A percentile compares a stretch with the other conserved stretches of the same genome.
Conservation (phyloP, 1,140 invertebrate species). For the Cyclina sinensis region DNA sequence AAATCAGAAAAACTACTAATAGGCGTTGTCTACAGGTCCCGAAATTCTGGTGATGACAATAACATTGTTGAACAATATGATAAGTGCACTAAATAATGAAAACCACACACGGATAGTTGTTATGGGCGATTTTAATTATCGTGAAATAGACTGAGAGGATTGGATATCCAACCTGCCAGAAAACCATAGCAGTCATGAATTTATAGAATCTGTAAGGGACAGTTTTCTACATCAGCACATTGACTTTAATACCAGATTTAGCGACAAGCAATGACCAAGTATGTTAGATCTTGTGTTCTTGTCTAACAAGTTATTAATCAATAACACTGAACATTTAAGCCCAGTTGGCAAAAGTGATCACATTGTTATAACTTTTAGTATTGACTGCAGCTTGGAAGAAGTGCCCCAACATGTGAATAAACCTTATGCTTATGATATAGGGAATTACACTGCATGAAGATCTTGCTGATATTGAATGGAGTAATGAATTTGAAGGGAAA, state of each 20-base stretch:
- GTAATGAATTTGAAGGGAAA: too few species aligned
- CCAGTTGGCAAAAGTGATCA: conserved; percentile 8
- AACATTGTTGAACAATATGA: background rate
- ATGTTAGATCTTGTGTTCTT: conserved; percentile 8
- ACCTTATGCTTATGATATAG: too few species aligned
- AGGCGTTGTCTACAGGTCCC: conserved; percentile 13
- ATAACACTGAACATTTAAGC: background rate
- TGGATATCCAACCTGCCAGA: background rate
- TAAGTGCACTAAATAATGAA: background rate
- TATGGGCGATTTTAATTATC: conserved; percentile 45
- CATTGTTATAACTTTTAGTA: conserved; percentile 18
- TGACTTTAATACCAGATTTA: conserved; percentile 29
- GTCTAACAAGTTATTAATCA: background rate
- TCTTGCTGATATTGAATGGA: too few species aligned
- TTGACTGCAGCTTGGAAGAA: too few species aligned
- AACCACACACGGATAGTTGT: background rate
- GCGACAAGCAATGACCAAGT: conserved; percentile 22
- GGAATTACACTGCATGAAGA: too few species aligned
- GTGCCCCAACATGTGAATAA: too few species aligned
- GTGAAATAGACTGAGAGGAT: conserved; percentile 2
- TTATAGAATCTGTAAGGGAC: conserved; percentile 35
- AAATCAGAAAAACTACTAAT: background rate
- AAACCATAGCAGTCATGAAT: background rate
- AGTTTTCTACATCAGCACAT: conserved; percentile 28
- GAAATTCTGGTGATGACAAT: background rate